Conservation (phyloP, 2,797 vertebrate genomes). For the Bufotes viridis region DNA sequence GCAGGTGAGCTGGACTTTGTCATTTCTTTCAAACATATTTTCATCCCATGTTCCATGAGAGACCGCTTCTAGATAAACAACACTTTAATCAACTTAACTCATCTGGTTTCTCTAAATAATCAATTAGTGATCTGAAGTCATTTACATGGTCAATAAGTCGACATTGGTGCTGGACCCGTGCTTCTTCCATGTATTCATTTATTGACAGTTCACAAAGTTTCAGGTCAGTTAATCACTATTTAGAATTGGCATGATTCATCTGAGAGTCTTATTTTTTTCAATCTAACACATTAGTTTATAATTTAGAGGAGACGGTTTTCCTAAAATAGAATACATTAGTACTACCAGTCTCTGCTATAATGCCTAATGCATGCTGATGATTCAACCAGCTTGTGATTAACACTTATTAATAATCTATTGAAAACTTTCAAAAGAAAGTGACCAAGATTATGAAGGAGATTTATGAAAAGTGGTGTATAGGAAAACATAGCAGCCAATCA, state of each 20-base stretch:
- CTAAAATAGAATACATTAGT: neutral
- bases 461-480: no score
- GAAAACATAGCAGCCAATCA: no score
- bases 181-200: neutral
- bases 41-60: neutral
- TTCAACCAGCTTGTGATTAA: neutral
- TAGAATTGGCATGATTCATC: neutral
- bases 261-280: neutral
- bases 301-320: neutral
- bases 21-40: neutral
- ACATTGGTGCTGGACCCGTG: neutral
- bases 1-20: no score
- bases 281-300: neutral
- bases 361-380: neutral
- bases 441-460: no score
- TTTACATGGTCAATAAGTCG: constrained; percentile 7
- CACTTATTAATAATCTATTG: neutral
- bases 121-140: constrained; percentile 2
- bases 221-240: constrained; percentile 9
- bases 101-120: neutral
- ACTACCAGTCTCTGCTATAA: neutral
- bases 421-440: neutral
- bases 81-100: neutral
- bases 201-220: neutral
- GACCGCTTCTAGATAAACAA: neutral